Conservation (phyloP, 2,888 invertebrate species). For the Mystacides longicornis region DNA sequence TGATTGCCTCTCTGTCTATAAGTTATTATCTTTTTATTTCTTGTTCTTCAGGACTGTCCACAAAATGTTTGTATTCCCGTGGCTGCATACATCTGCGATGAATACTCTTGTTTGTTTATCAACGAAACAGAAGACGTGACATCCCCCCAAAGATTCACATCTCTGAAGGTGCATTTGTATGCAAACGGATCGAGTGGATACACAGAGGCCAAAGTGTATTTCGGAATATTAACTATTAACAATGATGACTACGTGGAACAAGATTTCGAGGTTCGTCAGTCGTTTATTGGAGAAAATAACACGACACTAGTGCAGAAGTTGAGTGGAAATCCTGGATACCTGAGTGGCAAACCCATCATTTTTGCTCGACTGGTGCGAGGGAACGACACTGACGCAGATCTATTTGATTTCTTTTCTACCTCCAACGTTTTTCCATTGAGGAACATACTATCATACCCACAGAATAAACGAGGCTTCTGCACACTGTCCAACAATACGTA, state of each 20-base stretch:
- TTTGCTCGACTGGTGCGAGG: slow-evolving; percentile 26
- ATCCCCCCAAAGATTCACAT: slow-evolving; percentile 7
- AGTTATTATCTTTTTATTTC: too few species aligned
- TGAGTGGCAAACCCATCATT: slow-evolving; percentile 50
- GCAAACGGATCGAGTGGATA: slow-evolving; percentile 22
- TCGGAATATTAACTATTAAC: slow-evolving; percentile 11
- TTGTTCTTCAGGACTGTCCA: slow-evolving; percentile 17
- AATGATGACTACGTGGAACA: slow-evolving; percentile 9
- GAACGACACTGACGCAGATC: slow-evolving; percentile 24
- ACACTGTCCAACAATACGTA: slow-evolving; percentile 30
- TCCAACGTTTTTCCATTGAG: slow-evolving; percentile 26
- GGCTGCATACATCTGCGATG: slow-evolving; percentile 7
- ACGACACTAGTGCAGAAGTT: slow-evolving; percentile 30
- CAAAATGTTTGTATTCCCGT: slow-evolving; percentile 17
- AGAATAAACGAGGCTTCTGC: slow-evolving; percentile 33
- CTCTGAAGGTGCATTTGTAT: slow-evolving; percentile 16
- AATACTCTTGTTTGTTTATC: slow-evolving; percentile 5
- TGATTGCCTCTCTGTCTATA: too few species aligned
- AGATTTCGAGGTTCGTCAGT: slow-evolving; percentile 13
- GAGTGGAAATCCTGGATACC: slow-evolving; percentile 65
- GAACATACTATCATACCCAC: slow-evolving; percentile 34
- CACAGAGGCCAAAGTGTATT: slow-evolving; percentile 20
- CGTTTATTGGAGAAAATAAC: slow-evolving; percentile 16
- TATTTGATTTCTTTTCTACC: slow-evolving; percentile 15
- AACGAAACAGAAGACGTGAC: slow-evolving; percentile 15